phyloP scores from a whole-genome alignment of 2,888 invertebrate genomes.

The Athrips mouffetella region DNA sequence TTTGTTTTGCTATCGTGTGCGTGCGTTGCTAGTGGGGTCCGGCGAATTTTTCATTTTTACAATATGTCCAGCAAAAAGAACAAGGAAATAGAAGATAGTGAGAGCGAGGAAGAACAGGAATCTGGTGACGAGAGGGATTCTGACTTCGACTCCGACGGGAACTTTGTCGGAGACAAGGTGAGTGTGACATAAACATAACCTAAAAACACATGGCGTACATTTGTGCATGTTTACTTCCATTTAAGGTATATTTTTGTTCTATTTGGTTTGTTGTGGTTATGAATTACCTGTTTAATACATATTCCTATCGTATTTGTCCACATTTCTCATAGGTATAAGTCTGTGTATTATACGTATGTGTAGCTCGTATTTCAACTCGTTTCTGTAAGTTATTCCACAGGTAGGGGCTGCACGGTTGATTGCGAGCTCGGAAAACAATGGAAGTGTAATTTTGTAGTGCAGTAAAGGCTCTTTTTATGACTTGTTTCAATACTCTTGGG shows the following conservation, averaged over 20 bases:
- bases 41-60: slow-evolving; percentile 14
- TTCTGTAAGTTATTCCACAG: slow-evolving; percentile 17
- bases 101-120: slow-evolving; percentile 66
- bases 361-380: slow-evolving; percentile 12
- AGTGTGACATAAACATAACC: slow-evolving; percentile 58
- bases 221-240: too few species aligned
- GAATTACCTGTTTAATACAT: too few species aligned
- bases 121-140: slow-evolving; percentile 63
- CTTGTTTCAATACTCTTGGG: too few species aligned
- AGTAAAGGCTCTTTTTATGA: not conserved
- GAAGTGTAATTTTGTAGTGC: not conserved
- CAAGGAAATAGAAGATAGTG: slow-evolving; percentile 61
- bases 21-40: slow-evolving; percentile 3
- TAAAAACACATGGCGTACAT: slow-evolving; percentile 58
- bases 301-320: too few species aligned
- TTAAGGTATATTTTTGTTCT: too few species aligned
- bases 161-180: slow-evolving; percentile 79
- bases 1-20: slow-evolving; percentile 4
- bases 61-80: slow-evolving; percentile 70
- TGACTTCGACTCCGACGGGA: slow-evolving; percentile 70
- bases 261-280: too few species aligned
- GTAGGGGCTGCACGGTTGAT: not conserved
- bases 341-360: too few species aligned
- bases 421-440: not conserved
- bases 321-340: too few species aligned